Evolutionary conservation across 2,888 invertebrate genomes (phyloP), one percentile per base, ranked within the genome.

Genomic region (Desoria tigrina): DNA sequence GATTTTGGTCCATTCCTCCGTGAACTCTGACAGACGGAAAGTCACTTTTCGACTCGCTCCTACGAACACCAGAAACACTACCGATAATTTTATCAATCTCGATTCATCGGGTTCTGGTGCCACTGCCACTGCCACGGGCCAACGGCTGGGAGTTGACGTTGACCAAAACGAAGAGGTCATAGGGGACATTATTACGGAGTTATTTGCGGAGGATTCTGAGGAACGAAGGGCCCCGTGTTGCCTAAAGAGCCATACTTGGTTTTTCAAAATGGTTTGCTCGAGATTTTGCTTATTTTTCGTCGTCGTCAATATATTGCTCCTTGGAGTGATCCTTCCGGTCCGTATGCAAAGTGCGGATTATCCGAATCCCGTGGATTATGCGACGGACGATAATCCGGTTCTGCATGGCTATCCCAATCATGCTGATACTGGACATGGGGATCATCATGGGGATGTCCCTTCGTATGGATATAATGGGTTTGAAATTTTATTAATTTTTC

Each of bases 321-420:
- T 55, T 7, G 55, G 55, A 21, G 53, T 55, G 27, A 55, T 27
- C 21, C 26, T 55, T 18, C 55, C 55, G 23, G 37, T 27, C 37
- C 53, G 24, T 24, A 9, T 55, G 7, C 55, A 55, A 32, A n/a
- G 18, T n/a, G n/a, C 9, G 18, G 55, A 32, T n/a, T 18, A 55
- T n/a, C 6, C 7, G 4, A 21, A 24, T 53, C 18, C 27, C 4
- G 4, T 21, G 9, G 32, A 55, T 16, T 37, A 55, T 49, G 49
- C 7, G 14, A 49, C 14, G n/a, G 49, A 49, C 18, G 49, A 49
- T 21, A n/a, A n/a, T n/a, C 14, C 49, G 14, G 7, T n/a, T 16
- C 21, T 49, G 11, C 14, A 49, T 32, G 55, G 55, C 9, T 32
- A 32, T 55, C 32, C 28, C 7, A 39, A 53, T 53, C 23, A 53